phyloP scores from a whole-genome alignment of 92 coral and sea anemone genomes.

The Paragorgia papillata region DNA sequence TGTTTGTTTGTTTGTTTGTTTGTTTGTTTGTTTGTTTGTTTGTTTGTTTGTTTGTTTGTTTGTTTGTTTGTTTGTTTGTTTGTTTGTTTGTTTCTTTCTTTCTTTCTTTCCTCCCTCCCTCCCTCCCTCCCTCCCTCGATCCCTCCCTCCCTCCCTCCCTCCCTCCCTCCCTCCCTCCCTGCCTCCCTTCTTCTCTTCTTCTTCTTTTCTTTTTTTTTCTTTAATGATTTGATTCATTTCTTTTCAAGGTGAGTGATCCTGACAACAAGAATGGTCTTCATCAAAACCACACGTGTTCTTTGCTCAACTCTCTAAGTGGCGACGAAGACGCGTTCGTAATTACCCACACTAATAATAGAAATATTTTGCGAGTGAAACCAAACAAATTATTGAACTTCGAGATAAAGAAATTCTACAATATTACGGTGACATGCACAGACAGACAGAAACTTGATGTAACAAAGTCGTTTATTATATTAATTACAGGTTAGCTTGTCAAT shows the following conservation, averaged over 20 bases:
- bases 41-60: neutral
- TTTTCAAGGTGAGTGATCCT: conserved; percentile 79
- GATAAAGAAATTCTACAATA: conserved; percentile 42
- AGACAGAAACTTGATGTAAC: conserved; percentile 55
- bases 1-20: neutral
- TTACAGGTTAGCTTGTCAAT: conserved; percentile 59
- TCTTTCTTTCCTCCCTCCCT: neutral
- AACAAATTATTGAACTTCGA: conserved; percentile 65
- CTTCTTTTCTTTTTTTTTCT: neutral
- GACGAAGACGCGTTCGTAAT: conserved; percentile 70
- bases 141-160: neutral
- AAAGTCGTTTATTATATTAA: conserved; percentile 52
- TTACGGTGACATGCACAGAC: conserved; percentile 77
- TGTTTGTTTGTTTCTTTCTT: neutral
- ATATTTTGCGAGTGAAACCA: conserved; percentile 68
- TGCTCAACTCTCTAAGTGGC: conserved; percentile 46
- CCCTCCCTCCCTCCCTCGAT: neutral
- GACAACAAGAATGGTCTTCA: conserved; percentile 62
- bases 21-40: neutral
- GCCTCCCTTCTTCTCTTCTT: neutral
- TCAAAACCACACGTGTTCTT: conserved; percentile 76
- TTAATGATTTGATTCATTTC: neutral
- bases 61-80: neutral
- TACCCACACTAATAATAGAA: conserved; percentile 10
- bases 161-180: neutral